Percentiles rank a stretch among this genome's conserved stretches.
Evolutionary conservation across 2,797 vertebrate species (phyloP).

Genomic region (Avahi laniger): DNA sequence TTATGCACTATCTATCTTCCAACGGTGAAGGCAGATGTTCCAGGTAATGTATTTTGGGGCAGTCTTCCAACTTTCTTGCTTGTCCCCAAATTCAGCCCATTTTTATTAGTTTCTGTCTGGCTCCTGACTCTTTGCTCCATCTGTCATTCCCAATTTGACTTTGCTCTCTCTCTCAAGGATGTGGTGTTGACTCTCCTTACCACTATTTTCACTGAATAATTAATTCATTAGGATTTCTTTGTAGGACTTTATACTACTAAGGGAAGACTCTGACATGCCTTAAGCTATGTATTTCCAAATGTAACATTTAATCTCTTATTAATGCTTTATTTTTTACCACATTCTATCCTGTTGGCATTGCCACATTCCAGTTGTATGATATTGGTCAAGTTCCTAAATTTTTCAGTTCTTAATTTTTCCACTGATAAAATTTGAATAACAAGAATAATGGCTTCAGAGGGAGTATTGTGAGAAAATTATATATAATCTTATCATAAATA

Average conservation of each 20-base stretch:
- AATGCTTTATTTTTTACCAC: not conserved
- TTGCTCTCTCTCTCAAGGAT: not conserved
- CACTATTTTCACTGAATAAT: not conserved
- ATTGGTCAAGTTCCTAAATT: not conserved
- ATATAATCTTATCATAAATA: not conserved
- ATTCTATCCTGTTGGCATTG: not conserved
- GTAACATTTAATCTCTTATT: not conserved
- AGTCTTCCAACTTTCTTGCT: not conserved
- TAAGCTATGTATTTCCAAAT: not conserved
- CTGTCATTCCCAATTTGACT: not conserved
- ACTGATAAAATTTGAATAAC: not conserved
- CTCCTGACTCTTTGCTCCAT: not conserved
- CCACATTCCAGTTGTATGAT: not conserved
- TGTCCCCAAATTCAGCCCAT: not conserved
- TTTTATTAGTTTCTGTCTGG: not conserved
- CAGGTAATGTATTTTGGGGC: not conserved
- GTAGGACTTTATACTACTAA: not conserved
- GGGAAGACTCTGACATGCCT: not conserved
- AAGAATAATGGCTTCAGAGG: not conserved
- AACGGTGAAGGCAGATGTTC: not conserved
- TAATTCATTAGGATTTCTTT: not conserved
- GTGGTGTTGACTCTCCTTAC: not conserved
- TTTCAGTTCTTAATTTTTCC: conserved; percentile 24
- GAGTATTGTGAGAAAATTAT: not conserved
- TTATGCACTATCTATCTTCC: not conserved